Evolutionary conservation across 2,888 invertebrate species (phyloP), one percentile per base, ranked within the genome.

Genomic region (Alloplasta piceator): DNA sequence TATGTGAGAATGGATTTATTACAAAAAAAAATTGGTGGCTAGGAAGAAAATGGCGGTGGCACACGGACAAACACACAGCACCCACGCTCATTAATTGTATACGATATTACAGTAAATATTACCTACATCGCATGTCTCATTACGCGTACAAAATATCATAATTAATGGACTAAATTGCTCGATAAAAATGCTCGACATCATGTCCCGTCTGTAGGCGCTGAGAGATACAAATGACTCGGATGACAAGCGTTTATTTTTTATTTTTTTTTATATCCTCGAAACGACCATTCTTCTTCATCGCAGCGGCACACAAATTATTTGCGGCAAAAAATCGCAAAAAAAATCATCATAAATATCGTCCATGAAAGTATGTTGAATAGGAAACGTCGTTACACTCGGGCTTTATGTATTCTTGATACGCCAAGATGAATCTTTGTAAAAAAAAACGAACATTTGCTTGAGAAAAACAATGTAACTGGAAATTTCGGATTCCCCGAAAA

Each of bases 61-160:
- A 82, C 76, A 64, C 58, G 36, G 55, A 70, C 58, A 43, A 52
- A 70, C 39, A 70, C 79, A 56, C 63, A 67, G 67, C 68, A 55
- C 66, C 39, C 39, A 63, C 87, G 86, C 86, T 26, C 3, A 26
- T 26, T 26, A 85, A 85, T 83, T 85, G 84, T 85, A 87, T 85
- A 85, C 87, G 86, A 76, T 86, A 85, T 83, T 82, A 86, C 82
- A 87, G 82, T 87, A 89, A 87, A 88, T 85, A 86, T 89, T 90
- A 87, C 85, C 84, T 90, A 89, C 82, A 85, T 81, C 84, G 80
- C 86, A 87, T 84, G 82, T 83, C 4, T 52, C 14, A 52, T 12
- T 85, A 86, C 81, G 79, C 80, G 48, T 75, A 60, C 39, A 72
- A 56, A 63, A 39, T 76, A 76, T 72, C 79, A 63, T 68, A 71